Evolutionary conservation across 2,888 invertebrate genomes (phyloP), one percentile per base, ranked within the genome.

Genomic region (Eueremaeus valkanovi): DNA sequence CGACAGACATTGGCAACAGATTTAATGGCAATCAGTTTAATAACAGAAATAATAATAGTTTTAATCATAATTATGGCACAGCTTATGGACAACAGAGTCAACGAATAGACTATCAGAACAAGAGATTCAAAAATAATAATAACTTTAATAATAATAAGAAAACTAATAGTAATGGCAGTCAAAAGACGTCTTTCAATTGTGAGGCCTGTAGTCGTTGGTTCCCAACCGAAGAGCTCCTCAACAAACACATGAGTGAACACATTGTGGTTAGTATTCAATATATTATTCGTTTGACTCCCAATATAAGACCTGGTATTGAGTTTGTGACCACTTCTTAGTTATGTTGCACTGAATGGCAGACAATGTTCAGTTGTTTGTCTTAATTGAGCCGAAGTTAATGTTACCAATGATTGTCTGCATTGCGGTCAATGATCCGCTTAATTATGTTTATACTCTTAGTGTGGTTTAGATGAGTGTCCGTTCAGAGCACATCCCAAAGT

Each of bases 401-500:
- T n/a, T 24, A 58, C 29, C 21, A 16, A 16, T 58, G 6, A 29
- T 27, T n/a, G 24, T 18, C 5, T 40, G 36, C 13, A n/a, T 11
- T n/a, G n/a, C n/a, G n/a, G n/a, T n/a, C n/a, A n/a, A n/a, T n/a
- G n/a, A n/a, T n/a, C n/a, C n/a, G n/a, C 1, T 40, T 40, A 36
- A 63, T 63, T 72, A 3, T 13, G 40, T 11, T 21, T 8, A 11
- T 55, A 24, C 1, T 70, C 24, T 33, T 49, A 77, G 27, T 95
- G 95, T 82, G 90, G 89, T 73, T 87, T 90, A 73, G 91, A 91
- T 80, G 91, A 90, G 18, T 95, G 95, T 82, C 87, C 86, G 45
- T 93, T 92, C 84, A 85, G 88, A 76, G 93, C 92, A 3, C 90
- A 92, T 82, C 88, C 90, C 3, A 89, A 89, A 82, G 86, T 93